phyloP scores from a whole-genome alignment of 2,113 vertebrate genomes.

The Trachemys scripta region DNA sequence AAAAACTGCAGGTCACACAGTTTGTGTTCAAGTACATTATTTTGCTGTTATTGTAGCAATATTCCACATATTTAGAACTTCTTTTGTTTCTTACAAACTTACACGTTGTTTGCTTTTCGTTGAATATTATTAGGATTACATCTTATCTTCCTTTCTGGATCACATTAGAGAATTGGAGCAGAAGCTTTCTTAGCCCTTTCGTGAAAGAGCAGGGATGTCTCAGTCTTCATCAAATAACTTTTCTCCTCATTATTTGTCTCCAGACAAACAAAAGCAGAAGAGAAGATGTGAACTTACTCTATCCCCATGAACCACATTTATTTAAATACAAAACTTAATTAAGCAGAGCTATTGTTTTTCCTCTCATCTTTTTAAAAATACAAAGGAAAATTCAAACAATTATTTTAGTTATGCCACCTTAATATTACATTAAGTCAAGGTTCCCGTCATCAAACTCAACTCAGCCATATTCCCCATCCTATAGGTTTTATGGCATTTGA shows the following conservation, averaged over 20 bases:
- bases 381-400: not conserved
- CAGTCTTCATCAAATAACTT: not conserved
- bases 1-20: not conserved
- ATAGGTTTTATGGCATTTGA: not conserved
- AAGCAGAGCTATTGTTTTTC: not conserved
- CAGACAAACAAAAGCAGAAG: not conserved
- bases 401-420: not conserved
- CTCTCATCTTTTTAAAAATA: not conserved
- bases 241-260: not conserved
- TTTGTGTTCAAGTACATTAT: not conserved
- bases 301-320: not conserved
- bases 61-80: not conserved
- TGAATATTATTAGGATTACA: not conserved
- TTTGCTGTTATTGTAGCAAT: not conserved
- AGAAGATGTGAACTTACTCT: not conserved
- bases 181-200: not conserved
- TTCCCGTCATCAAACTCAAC: not conserved
- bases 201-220: not conserved
- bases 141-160: not conserved
- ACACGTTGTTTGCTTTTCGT: not conserved
- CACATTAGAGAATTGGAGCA: not conserved
- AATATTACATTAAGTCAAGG: not conserved
- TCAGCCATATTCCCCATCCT: not conserved
- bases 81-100: not conserved
- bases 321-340: not conserved